These are phyloP conservation scores for Syngnathoides biaculeatus DNA, from an alignment of 2,113 vertebrate species.

Conservation along the genomic window DNA sequence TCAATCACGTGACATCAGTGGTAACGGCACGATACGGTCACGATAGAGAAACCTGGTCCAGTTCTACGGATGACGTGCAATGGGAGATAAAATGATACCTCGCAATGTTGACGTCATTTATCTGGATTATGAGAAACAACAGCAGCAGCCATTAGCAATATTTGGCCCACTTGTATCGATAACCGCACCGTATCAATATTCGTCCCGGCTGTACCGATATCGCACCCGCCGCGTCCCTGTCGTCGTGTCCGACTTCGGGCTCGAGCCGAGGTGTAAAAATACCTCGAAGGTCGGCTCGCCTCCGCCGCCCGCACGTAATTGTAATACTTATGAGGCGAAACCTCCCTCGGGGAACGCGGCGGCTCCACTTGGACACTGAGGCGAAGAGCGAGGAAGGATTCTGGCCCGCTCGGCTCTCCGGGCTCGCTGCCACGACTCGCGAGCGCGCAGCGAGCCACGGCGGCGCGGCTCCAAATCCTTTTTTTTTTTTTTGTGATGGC, in stretches of 20 bases:
- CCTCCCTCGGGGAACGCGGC: constrained; percentile 42
- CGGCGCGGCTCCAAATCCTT: constrained; percentile 60
- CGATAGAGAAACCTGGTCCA: no score
- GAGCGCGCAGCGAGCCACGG: constrained; percentile 30
- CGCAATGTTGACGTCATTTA: no score
- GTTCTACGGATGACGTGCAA: no score
- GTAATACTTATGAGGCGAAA: constrained; percentile 5
- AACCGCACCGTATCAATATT: background rate
- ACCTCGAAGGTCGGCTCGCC: background rate
- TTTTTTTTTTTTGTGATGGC: constrained; percentile 70
- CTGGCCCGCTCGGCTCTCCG: constrained; percentile 56
- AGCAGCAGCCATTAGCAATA: no score
- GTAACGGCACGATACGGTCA: no score
- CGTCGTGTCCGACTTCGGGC: no score
- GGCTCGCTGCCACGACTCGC: constrained; percentile 64
- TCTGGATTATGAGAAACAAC: no score
- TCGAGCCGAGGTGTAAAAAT: constrained; percentile 2
- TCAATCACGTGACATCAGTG: no score
- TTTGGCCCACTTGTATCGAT: no score
- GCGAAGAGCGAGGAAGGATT: constrained; percentile 48
- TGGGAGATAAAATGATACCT: background rate
- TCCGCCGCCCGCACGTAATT: background rate
- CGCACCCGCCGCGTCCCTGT: no score
- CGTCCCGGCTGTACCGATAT: background rate
- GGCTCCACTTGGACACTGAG: constrained; percentile 56